Conservation (phyloP, 2,888 invertebrate genomes). For the Ormyrus thymus region DNA sequence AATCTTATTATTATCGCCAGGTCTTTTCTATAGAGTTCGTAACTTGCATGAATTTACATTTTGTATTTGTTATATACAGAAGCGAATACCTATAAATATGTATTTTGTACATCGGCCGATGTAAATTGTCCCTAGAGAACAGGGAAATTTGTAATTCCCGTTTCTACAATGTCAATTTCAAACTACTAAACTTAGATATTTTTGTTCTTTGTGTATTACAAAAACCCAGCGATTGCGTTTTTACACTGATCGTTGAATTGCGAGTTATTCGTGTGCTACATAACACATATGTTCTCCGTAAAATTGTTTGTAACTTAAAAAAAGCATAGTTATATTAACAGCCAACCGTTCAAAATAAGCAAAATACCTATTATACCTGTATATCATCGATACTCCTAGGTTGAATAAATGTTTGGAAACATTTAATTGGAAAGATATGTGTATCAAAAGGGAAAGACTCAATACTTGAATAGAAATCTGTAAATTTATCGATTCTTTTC, state of each 20-base stretch:
- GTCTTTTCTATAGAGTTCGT: constrained; percentile 14
- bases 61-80: constrained; percentile 35
- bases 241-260: constrained; percentile 41
- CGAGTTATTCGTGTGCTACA: constrained; percentile 59
- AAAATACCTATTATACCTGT: constrained; percentile 59
- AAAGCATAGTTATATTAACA: constrained; percentile 50
- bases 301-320: constrained; percentile 62
- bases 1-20: constrained; percentile 22
- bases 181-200: not conserved
- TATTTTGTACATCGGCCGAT: constrained; percentile 20
- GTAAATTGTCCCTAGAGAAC: not conserved
- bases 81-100: constrained; percentile 1
- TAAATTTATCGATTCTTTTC: no score
- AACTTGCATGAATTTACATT: constrained; percentile 23
- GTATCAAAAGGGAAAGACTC: not conserved
- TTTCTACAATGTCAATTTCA: constrained; percentile 1
- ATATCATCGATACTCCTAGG: constrained; percentile 69
- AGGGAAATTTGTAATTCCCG: not conserved
- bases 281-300: constrained; percentile 62
- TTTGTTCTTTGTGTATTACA: constrained; percentile 24
- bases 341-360: constrained; percentile 50
- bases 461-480: no score
- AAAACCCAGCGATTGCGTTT: constrained; percentile 37
- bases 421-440: constrained; percentile 43
- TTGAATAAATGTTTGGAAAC: constrained; percentile 72